phyloP scores from a whole-genome alignment of 2,888 invertebrate species.

The Netelia melanura region DNA sequence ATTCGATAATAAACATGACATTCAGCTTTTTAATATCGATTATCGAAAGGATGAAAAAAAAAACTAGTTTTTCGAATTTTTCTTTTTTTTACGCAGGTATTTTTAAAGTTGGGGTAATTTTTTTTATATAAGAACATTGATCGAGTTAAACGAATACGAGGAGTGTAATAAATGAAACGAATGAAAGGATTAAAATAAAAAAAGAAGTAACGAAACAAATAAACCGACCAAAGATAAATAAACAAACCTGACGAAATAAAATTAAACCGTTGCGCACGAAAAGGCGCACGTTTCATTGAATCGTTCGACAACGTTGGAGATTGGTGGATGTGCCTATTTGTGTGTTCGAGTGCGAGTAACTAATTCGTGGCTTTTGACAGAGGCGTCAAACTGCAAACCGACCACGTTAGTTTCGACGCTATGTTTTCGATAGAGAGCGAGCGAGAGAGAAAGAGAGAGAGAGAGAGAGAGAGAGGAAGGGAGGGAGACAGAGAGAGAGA shows the following conservation, averaged over 20 bases:
- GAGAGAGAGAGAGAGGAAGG: conserved; percentile 20
- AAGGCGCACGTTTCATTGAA: not conserved
- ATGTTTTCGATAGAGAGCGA: not conserved
- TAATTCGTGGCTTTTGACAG: conserved; percentile 48
- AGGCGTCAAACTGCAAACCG: conserved; percentile 40
- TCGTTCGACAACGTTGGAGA: not conserved
- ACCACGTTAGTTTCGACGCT: not conserved
- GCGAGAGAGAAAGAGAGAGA: not conserved
- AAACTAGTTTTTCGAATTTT: too few species aligned
- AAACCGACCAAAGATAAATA: too few species aligned
- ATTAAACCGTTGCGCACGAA: too few species aligned
- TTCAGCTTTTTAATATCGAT: not conserved
- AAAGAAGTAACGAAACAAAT: too few species aligned
- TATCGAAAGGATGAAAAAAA: too few species aligned
- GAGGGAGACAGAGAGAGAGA: conserved; percentile 31
- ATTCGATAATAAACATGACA: conserved; percentile 14
- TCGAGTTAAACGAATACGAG: too few species aligned
- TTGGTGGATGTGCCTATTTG: not conserved
- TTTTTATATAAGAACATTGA: too few species aligned
- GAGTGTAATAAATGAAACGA: too few species aligned
- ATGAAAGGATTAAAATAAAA: too few species aligned
- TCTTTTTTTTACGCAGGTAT: too few species aligned
- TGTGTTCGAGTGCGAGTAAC: not conserved
- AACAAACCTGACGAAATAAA: too few species aligned
- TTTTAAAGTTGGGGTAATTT: too few species aligned